These are phyloP conservation scores for Pterostichus niger DNA, from an alignment of 2,888 invertebrate genomes.

Conservation along the genomic window DNA sequence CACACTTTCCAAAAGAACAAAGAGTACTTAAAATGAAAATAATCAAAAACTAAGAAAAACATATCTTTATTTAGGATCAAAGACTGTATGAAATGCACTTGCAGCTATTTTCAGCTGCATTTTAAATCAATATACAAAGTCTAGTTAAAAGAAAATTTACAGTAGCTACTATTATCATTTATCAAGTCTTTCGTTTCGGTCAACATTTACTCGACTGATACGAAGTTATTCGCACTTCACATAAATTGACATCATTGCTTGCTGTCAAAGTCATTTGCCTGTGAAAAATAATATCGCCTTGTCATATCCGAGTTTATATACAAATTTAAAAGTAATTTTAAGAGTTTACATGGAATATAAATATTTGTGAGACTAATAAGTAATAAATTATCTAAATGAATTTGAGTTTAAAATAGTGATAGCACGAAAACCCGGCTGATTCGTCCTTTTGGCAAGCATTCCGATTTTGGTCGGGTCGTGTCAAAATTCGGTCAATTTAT, in stretches of 20 bases:
- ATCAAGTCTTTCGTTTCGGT: slow-evolving; percentile 34
- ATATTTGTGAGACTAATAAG: too few species aligned
- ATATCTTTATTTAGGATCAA: slow-evolving; percentile 3
- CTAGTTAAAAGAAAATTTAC: slow-evolving; percentile 35
- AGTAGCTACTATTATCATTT: slow-evolving; percentile 20
- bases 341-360: too few species aligned
- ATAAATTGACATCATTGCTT: slow-evolving; percentile 5
- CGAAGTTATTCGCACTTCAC: slow-evolving; percentile 30
- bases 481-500: too few species aligned
- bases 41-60: neutral
- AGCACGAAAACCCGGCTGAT: too few species aligned
- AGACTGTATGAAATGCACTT: slow-evolving; percentile 23
- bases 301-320: too few species aligned
- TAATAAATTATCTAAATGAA: too few species aligned
- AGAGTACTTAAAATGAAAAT: slow-evolving; percentile 6
- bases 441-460: too few species aligned
- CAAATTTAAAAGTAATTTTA: too few species aligned
- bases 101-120: slow-evolving; percentile 36
- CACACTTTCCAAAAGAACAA: neutral
- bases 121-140: slow-evolving; percentile 28
- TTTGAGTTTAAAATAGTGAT: too few species aligned
- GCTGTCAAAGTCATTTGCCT: slow-evolving; percentile 4
- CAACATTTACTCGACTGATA: slow-evolving; percentile 1
- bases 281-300: slow-evolving; percentile 16
- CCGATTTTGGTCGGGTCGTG: too few species aligned